A percentile compares a stretch with the other conserved stretches of the same genome.
Evolutionary conservation across 2,797 vertebrate genomes (phyloP).

Genomic region (Ciconia nigra): DNA sequence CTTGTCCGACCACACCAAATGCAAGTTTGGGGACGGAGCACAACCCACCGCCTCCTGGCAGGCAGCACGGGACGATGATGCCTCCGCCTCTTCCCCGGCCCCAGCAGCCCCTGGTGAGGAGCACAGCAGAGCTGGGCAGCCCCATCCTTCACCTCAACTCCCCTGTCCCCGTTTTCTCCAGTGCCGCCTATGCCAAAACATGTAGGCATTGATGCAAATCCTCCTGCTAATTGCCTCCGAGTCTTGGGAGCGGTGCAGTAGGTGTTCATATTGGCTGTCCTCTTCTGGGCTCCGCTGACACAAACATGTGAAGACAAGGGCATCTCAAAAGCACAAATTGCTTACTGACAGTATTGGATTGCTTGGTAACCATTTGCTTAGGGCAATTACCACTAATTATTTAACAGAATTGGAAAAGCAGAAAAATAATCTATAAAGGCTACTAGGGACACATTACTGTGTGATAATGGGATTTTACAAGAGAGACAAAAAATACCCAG

Average conservation of each 20-base stretch:
- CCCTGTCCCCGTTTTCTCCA: background rate
- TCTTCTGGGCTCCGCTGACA: background rate
- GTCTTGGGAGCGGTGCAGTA: rapidly evolving
- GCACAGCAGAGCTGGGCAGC: background rate
- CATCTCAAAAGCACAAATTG: background rate
- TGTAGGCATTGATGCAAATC: background rate
- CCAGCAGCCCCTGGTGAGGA: no score
- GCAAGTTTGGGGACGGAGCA: background rate
- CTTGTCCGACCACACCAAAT: background rate
- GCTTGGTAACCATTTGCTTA: conserved; percentile 34
- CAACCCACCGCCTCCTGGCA: background rate
- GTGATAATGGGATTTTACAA: conserved; percentile 22
- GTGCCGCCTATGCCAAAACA: background rate
- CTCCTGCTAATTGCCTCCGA: background rate
- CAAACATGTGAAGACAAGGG: background rate
- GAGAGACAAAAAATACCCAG: background rate
- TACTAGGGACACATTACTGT: background rate
- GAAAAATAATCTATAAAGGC: conserved; percentile 31
- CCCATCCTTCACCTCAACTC: background rate
- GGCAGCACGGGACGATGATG: rapidly evolving
- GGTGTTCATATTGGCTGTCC: background rate
- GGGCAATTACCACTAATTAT: conserved; percentile 58
- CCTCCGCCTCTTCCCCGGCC: background rate
- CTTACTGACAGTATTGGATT: background rate
- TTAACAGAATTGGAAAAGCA: conserved; percentile 31